Conservation (phyloP, 2,888 invertebrate genomes). For the Dryobotodes eremita region DNA sequence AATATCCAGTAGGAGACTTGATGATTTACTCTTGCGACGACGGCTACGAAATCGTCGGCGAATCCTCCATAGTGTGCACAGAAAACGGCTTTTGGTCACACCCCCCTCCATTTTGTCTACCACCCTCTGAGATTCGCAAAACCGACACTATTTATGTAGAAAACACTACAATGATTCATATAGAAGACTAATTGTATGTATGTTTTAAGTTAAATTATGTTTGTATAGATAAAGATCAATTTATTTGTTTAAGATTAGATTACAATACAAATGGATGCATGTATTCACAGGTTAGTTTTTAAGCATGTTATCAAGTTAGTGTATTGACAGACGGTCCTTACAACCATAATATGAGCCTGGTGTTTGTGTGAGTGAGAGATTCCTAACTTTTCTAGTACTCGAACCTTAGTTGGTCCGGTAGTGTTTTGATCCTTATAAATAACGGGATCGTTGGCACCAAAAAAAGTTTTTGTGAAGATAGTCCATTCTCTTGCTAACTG, state of each 20-base stretch:
- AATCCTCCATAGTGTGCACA: conserved; percentile 96
- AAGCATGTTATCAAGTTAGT: not conserved
- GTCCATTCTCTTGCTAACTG: not conserved
- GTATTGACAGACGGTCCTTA: not conserved
- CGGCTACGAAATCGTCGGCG: conserved; percentile 90
- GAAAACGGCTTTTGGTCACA: conserved; percentile 97
- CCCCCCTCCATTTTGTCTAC: conserved; percentile 94
- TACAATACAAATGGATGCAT: too few species aligned
- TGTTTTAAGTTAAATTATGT: not conserved
- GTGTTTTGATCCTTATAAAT: not conserved
- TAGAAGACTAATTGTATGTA: conserved; percentile 75
- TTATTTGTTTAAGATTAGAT: too few species aligned
- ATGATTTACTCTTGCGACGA: conserved; percentile 93
- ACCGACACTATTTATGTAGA: conserved; percentile 85
- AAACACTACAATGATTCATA: conserved; percentile 84
- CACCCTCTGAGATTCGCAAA: conserved; percentile 79
- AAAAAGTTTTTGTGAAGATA: not conserved
- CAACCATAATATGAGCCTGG: too few species aligned
- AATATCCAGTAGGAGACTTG: conserved; percentile 95
- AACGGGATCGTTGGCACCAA: not conserved
- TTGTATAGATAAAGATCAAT: too few species aligned
- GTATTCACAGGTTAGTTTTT: not conserved
- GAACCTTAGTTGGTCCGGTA: not conserved
- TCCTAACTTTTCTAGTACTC: not conserved
- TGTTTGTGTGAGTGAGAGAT: not conserved